A percentile compares a stretch with the other conserved stretches of the same genome.
These are phyloP conservation scores for Lumbricus terrestris DNA, from an alignment of 2,888 invertebrate genomes.

Conservation along the genomic window DNA sequence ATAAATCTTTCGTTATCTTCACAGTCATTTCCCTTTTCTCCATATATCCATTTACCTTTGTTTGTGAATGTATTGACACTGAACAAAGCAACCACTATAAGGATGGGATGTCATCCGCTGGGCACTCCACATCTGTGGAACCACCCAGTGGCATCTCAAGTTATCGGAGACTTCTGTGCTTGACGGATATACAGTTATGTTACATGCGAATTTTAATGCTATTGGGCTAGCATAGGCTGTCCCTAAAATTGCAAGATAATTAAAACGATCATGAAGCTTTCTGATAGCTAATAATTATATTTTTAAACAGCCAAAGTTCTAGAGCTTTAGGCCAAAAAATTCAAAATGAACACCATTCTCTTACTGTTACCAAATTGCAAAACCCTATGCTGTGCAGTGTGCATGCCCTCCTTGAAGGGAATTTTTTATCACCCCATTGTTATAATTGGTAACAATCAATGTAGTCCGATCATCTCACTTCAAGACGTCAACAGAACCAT, in stretches of 20 bases:
- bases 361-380: no score
- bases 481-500: no score
- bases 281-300: no score
- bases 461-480: no score
- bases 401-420: no score
- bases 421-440: no score
- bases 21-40: background rate
- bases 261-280: background rate
- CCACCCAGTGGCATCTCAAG: background rate
- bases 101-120: background rate
- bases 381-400: no score
- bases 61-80: background rate
- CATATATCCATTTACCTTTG: background rate
- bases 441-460: no score
- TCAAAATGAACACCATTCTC: no score
- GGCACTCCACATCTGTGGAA: background rate
- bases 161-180: background rate
- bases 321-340: no score
- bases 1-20: background rate
- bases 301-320: no score
- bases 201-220: background rate
- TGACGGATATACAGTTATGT: background rate
- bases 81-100: background rate
- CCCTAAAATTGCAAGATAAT: background rate
- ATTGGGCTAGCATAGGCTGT: background rate